Evolutionary conservation across 2,113 vertebrate genomes (phyloP), one percentile per base, ranked within the genome.

Genomic region (Octodon degus): DNA sequence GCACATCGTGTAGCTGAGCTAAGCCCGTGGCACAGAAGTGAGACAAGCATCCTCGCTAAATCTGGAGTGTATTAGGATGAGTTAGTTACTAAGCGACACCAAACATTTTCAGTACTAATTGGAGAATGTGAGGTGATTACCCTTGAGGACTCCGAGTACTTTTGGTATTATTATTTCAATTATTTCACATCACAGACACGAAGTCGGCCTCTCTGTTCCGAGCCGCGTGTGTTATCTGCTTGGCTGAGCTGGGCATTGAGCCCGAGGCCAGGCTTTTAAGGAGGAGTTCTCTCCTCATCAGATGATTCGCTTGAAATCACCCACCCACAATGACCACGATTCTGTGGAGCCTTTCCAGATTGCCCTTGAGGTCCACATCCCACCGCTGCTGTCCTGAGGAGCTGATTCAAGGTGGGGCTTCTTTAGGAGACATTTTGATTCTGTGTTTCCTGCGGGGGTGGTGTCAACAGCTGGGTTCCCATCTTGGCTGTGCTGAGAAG

Each of bases 11-110:
- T 1, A 5, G 4, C 3, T 0, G 30, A 85, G 60, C 50, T 5
- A 0, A 0, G 4, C 37, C 0, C 79, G 7, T 17, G 34, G 72
- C 58, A 7, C 6, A 0, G 12, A 6, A 3, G 3, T 2, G 7
- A 7, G 10, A 53, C 30, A 24, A 4, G 40, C 19, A 40, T 11
- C 17, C 20, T 34, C 8, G 70, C 1, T 58, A 80, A 17, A 17
- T 6, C 5, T 8, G 43, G 32, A 13, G 1, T 1, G 8, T 13
- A 9, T 68, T 13, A 27, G 43, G 55, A 17, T 19, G 9, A 37
- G 4, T 30, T 1, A 6, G 0, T 2, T 1, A 19, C 32, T 0
- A 0, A 19, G 53, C 60, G 6, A 1, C 86, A 3, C 13, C 6
- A 0, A 1, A 9, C 32, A 7, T 47, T 20, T 58, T 9, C 12